Conservation (phyloP, 2,888 invertebrate genomes). For the Epistrophella euchroma region DNA sequence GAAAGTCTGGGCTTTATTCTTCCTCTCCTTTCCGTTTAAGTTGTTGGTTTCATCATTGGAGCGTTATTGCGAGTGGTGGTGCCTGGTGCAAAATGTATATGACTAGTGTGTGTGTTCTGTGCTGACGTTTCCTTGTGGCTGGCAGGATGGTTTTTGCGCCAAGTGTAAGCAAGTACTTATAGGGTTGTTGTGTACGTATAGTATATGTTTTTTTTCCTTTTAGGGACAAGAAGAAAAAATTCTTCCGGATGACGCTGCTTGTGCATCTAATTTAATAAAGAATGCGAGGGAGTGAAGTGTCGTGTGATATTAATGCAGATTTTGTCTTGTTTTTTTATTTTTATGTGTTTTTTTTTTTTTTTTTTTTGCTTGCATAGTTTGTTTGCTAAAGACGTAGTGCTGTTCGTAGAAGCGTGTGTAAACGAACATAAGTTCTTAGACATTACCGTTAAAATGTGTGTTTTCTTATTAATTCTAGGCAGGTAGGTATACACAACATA, state of each 20-base stretch:
- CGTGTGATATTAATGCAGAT: constrained; percentile 66
- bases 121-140: constrained; percentile 38
- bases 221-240: constrained; percentile 26
- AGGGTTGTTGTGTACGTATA: constrained; percentile 47
- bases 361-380: constrained; percentile 58
- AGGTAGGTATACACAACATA: neutral
- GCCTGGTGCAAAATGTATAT: neutral
- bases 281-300: constrained; percentile 48
- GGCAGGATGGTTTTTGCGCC: constrained; percentile 48
- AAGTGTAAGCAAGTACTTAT: constrained; percentile 58
- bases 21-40: constrained; percentile 2
- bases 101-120: neutral
- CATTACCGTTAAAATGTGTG: neutral
- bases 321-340: constrained; percentile 16
- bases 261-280: constrained; percentile 73
- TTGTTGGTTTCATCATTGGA: constrained; percentile 8
- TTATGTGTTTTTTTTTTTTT: constrained; percentile 7
- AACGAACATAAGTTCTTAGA: constrained; percentile 25
- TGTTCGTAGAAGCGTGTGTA: constrained; percentile 46
- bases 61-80: constrained; percentile 5
- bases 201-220: constrained; percentile 48
- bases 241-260: constrained; percentile 67
- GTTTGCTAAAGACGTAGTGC: constrained; percentile 24
- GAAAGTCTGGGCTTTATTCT: constrained; percentile 59
- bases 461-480: constrained; percentile 5